phyloP scores from a whole-genome alignment of 1,140 invertebrate genomes.

The Eurosta solidaginis region DNA sequence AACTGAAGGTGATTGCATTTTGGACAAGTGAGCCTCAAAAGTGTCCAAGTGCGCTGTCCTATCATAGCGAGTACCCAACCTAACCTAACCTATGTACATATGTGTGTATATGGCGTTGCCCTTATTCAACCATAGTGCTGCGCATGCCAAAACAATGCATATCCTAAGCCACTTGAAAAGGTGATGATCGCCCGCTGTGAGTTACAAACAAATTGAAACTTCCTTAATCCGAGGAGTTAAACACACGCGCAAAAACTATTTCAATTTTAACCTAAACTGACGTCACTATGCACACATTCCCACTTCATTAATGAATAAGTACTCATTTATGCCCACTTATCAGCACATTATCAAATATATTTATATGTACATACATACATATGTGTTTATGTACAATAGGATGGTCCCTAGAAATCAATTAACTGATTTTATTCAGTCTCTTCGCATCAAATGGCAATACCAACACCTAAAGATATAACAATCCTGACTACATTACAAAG shows the following conservation, averaged over 20 bases:
- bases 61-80: no score
- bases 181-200: background rate
- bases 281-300: background rate
- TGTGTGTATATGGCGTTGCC: no score
- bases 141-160: background rate
- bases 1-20: no score
- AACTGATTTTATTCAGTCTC: no score
- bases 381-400: background rate
- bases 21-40: no score
- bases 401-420: background rate
- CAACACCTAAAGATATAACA: no score
- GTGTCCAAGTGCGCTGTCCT: no score
- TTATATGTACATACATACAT: background rate
- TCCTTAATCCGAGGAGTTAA: background rate
- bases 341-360: background rate
- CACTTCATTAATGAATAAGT: background rate
- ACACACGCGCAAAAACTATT: background rate
- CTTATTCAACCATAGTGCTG: no score
- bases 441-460: no score
- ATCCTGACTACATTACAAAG: no score
- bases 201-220: background rate
- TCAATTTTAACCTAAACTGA: background rate
- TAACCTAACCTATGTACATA: no score
- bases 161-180: background rate
- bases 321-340: background rate